Base-by-base conservation (phyloP, 2,113 vertebrate species). In the Isichthys henryi region DNA sequence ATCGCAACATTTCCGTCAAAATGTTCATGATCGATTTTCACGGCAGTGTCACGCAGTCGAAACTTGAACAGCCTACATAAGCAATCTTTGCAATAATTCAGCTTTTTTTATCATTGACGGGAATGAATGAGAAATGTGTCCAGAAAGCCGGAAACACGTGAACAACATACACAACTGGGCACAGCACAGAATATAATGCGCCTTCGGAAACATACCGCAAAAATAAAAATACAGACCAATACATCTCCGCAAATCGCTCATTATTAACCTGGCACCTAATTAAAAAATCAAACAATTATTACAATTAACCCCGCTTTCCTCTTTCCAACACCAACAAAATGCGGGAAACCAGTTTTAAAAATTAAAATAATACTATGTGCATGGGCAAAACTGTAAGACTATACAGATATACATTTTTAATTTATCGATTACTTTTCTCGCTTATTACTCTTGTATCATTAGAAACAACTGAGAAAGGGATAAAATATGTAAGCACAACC, bases 401-500 rank as follows among this genome's bases (percentile, higher is more conserved):
- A 48, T 88, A 86, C 58, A 74, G 45, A 88, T 49, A 88, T 88
- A 74, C 9, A 74, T 74, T 48, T 88, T 45, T 70, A 48, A 88
- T 70, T 50, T 80, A 82, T 45, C 66, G 23, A 88, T 70, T 49
- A n/a, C 80, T 77, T 88, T 49, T 52, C 46, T 80, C 88, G 58
- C 45, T 88, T 48, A 88, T 46, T 62, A 88, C 31, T 43, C 31
- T 70, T 66, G 80, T 70, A 82, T 50, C 31, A 39, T 88, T 80
- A 84, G 48, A 88, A 80, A 88, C 70, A 88, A 70, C 88, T 49
- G 49, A 43, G n/a, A 49, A 17, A 82, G 48, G 48, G 70, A 88
- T 70, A 39, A 88, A 88, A 88, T 88, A 88, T 88, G 19, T 82
- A 50, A 52, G 88, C 70, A 80, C 88, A 88, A 35, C 88, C 48